Percentiles rank a stretch among this genome's conserved stretches.
phyloP scores from a whole-genome alignment of 2,888 invertebrate species.

The Pachliopta kotzebuea region DNA sequence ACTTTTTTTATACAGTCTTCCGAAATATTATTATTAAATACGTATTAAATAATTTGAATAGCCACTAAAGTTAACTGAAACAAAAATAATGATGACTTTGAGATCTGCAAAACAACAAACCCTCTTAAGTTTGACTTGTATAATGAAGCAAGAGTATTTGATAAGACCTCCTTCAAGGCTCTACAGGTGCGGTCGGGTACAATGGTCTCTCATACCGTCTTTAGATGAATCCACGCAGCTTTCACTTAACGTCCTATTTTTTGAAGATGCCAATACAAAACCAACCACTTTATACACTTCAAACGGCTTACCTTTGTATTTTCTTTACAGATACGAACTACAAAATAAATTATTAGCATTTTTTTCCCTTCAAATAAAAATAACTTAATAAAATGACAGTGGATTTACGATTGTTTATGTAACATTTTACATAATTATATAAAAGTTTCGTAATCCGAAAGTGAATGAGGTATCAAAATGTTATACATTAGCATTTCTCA shows the following conservation, averaged over 20 bases:
- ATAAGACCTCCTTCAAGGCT: slow-evolving; percentile 42
- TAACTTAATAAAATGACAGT: background rate
- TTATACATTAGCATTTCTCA: slow-evolving; percentile 50
- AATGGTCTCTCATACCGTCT: slow-evolving; percentile 36
- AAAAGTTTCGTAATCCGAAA: slow-evolving; percentile 15
- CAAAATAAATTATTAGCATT: background rate
- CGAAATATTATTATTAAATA: no score
- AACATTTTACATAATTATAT: background rate
- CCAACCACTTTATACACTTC: slow-evolving; percentile 22
- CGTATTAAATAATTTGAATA: no score
- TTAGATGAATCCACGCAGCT: slow-evolving; percentile 35
- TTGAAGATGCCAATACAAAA: slow-evolving; percentile 32
- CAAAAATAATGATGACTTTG: background rate
- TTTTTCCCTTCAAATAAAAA: no score
- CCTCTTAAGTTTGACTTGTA: slow-evolving; percentile 21
- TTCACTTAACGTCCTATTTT: slow-evolving; percentile 40
- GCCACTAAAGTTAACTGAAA: background rate
- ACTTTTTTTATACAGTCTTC: no score
- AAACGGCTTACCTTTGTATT: background rate
- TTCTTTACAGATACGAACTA: background rate
- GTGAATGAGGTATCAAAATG: slow-evolving; percentile 27
- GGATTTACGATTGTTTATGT: background rate
- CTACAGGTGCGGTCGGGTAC: slow-evolving; percentile 37
- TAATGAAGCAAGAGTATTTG: slow-evolving; percentile 38
- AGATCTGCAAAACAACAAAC: slow-evolving; percentile 13